phyloP scores from a whole-genome alignment of 2,888 invertebrate species.

The Philhelius pedissequus region DNA sequence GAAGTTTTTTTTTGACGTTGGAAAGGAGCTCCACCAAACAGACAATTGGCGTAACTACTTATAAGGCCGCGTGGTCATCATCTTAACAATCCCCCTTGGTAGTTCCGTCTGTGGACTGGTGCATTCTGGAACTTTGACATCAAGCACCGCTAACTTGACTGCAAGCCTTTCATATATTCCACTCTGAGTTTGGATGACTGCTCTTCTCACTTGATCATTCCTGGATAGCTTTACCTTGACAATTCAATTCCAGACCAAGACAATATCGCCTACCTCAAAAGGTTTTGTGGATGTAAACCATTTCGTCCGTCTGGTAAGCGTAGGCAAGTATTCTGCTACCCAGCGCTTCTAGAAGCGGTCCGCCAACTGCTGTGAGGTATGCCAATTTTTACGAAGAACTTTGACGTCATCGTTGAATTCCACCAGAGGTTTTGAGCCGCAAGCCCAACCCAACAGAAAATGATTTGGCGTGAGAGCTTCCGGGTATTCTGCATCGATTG shows the following conservation, averaged over 20 bases:
- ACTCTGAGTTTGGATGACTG: not conserved
- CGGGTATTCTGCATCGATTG: not conserved
- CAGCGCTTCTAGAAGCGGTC: constrained; percentile 10
- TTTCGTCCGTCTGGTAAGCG: not conserved
- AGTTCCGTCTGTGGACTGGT: not conserved
- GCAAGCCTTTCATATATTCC: not conserved
- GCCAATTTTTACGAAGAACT: not conserved
- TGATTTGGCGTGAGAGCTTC: not conserved
- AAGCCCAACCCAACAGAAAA: not conserved
- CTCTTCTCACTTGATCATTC: not conserved
- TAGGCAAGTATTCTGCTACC: not conserved
- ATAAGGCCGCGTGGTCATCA: too few relatives aligned
- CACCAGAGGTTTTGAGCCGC: not conserved
- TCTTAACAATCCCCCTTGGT: constrained; percentile 2
- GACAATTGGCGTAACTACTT: too few relatives aligned
- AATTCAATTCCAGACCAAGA: not conserved
- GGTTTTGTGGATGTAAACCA: not conserved
- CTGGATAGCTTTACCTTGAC: not conserved
- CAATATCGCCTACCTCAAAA: not conserved
- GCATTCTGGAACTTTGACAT: not conserved
- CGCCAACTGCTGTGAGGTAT: not conserved
- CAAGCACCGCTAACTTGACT: not conserved
- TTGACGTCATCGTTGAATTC: not conserved
- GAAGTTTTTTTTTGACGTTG: too few relatives aligned
- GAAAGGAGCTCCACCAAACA: too few relatives aligned